Evolutionary conservation across 2,888 invertebrate species (phyloP), one percentile per base, ranked within the genome.

Genomic region (Hetaerina titia): DNA sequence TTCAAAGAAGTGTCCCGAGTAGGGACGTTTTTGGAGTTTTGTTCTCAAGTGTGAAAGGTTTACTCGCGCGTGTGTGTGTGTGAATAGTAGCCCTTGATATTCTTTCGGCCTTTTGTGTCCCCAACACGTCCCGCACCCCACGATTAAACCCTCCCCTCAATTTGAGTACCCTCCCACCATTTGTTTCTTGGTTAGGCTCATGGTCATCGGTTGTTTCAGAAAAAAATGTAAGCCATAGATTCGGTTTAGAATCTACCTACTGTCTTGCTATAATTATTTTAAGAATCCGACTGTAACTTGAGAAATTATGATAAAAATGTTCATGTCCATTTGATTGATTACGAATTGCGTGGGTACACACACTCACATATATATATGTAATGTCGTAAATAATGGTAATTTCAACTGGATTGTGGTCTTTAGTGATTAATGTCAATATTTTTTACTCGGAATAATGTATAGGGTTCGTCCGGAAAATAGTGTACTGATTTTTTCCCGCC

Each of bases 11-110:
- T 92, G 92, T 74, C 69, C 92, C 92, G 69, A 22, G n/a, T 56
- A 69, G 69, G 56, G 92, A 69, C 69, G 69, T 69, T 92, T 92
- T 74, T 45, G 6, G 45, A 69, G 69, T n/a, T 92, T 92, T 92
- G 69, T 92, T 56, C 92, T 69, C 17, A 56, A 69, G 92, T 69
- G 92, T 92, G 56, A 92, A 92, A 69, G 92, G 92, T 92, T 92
- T 69, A 92, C 31, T n/a, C n/a, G n/a, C n/a, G 0, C n/a, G 22
- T n/a, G n/a, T 81, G 25, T 19, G 69, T 9, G 81, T 81, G 31
- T 81, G 81, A 81, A 81, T 81, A 13, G 31, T 25, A 81, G 81
- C 31, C 31, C 25, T 81, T 81, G 31, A 81, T 81, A 81, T 81
- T 81, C 81, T 25, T 15, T 7, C 25, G 25, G 31, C 25, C 31